Conservation (phyloP, 2,113 vertebrate genomes). For the Sula dactylatra region DNA sequence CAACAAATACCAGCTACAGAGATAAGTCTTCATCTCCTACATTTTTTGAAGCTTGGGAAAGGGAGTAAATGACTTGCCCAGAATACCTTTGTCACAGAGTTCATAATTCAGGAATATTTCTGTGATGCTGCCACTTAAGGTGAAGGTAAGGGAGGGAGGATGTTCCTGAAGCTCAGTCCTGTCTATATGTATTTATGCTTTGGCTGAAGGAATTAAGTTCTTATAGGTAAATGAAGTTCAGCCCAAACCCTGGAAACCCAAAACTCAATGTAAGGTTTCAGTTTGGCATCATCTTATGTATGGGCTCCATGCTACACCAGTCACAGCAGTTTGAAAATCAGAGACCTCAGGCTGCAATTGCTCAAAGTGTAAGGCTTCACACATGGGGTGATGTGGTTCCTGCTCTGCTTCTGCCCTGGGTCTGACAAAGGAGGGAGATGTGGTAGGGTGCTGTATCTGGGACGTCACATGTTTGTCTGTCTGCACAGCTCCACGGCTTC, state of each 20-base stretch:
- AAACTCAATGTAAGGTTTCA: neutral
- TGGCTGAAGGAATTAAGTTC: neutral
- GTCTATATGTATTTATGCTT: neutral
- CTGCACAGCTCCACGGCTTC: neutral
- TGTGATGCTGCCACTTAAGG: neutral
- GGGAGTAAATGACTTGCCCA: neutral
- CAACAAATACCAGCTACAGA: neutral
- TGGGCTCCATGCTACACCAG: neutral
- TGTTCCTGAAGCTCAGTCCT: neutral
- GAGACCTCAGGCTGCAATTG: neutral
- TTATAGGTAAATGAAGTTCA: neutral
- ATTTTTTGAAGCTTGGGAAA: neutral
- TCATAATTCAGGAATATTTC: neutral
- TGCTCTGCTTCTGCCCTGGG: neutral
- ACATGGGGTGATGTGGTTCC: neutral
- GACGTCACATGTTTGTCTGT: neutral
- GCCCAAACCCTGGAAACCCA: neutral
- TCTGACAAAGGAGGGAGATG: neutral
- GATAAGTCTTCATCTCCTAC: neutral
- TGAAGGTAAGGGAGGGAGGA: neutral
- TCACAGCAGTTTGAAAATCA: neutral
- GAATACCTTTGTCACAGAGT: neutral
- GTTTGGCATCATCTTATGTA: neutral
- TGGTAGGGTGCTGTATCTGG: neutral
- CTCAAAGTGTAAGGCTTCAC: neutral